Percentiles rank a stretch among this genome's conserved stretches.
Evolutionary conservation across 2,113 vertebrate species (phyloP).

Genomic region (Taxidea taxus): DNA sequence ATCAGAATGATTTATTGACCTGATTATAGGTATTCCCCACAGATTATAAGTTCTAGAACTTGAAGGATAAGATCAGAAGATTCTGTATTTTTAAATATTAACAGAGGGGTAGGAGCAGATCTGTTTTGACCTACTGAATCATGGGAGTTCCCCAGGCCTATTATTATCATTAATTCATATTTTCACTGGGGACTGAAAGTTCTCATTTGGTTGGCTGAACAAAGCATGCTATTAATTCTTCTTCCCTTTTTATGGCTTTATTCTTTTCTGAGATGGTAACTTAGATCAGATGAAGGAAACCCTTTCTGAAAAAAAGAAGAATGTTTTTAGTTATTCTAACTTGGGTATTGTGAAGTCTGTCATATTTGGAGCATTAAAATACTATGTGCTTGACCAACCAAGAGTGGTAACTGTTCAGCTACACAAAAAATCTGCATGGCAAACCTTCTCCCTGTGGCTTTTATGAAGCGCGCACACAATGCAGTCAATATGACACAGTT

Average conservation of each 20-base stretch:
- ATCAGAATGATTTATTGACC: neutral
- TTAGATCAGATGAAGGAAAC: constrained; percentile 29
- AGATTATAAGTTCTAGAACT: neutral
- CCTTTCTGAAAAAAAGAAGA: constrained; percentile 2
- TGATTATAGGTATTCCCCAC: neutral
- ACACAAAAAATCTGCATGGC: neutral
- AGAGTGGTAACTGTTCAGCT: constrained; percentile 20
- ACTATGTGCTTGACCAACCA: constrained; percentile 58
- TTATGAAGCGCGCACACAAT: neutral
- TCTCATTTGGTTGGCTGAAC: constrained; percentile 20
- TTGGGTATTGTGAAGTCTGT: constrained; percentile 40
- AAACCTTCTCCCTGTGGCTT: constrained; percentile 11
- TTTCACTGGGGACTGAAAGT: neutral
- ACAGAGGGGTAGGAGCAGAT: neutral
- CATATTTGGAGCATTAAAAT: constrained; percentile 48
- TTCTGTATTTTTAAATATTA: neutral
- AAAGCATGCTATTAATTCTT: constrained; percentile 19
- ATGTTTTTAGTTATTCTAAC: constrained; percentile 60
- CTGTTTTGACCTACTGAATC: neutral
- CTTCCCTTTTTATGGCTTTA: constrained; percentile 3
- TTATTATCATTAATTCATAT: constrained; percentile 56
- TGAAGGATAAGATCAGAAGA: neutral
- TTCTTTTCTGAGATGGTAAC: constrained; percentile 39
- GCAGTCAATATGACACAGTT: neutral
- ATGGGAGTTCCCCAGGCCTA: neutral